Base-by-base conservation (phyloP, 2,113 vertebrate species). In the Rhadina sibilatrix region DNA sequence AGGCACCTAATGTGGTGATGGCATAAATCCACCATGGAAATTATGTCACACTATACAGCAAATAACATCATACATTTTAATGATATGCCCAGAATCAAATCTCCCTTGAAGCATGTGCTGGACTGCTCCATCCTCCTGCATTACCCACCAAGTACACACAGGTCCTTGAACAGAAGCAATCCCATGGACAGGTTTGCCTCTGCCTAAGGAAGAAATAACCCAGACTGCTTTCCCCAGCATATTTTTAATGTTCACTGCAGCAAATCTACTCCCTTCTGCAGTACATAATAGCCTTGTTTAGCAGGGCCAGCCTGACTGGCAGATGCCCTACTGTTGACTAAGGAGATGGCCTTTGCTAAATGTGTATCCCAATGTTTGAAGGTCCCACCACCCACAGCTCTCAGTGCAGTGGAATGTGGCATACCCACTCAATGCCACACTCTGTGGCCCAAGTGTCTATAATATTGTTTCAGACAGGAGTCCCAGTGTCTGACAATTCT, bases 341-440 rank as follows among this genome's bases (percentile, higher is more conserved):
- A 69, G n/a, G 30, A 69, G n/a, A 16, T 75, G 53, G 28, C 46
- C 61, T 68, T 75, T 75, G 46, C 16, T 60, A 18, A 89, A 68
- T 31, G 11, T 40, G 54, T 68, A 40, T 68, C 17, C 54, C 70
- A 54, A 46, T 68, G 54, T 76, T n/a, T 31, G 30, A 68, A 75
- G 30, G 47, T 53, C 38, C n/a, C 46, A 40, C 46, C 77, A 74
- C 44, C 46, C 44, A 38, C 25, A 47, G 46, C 37, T 40, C 38
- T 38, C 38, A 75, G n/a, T 8, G 46, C 1, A 40, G 28, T 14
- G 10, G 60, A 44, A 66, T 28, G 19, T 44, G 59, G 28, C 28
- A 33, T 4, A 37, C 27, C 33, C 37, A 52, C 60, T 52, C 77
- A 52, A 0, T 42, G 52, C 44, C 0, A 0, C 33, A 11, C 37